phyloP scores from a whole-genome alignment of 2,797 vertebrate species.

The Micromesistius poutassou region DNA sequence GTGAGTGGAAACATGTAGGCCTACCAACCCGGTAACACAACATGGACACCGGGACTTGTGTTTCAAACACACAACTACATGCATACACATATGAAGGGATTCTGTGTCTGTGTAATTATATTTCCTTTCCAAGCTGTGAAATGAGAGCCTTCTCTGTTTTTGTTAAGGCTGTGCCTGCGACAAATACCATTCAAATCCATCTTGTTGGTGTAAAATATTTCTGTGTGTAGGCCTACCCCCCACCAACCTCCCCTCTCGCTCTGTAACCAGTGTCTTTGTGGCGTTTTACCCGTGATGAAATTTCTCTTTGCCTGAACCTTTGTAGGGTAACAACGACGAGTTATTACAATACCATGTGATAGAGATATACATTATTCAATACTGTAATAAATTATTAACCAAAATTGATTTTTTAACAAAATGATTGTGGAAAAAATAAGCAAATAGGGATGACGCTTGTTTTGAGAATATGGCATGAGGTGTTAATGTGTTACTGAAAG shows the following conservation, averaged over 20 bases:
- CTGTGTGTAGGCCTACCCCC: slow-evolving; percentile 39
- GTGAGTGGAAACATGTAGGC: slow-evolving; percentile 9
- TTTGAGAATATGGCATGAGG: slow-evolving; percentile 74
- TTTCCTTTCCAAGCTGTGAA: slow-evolving; percentile 48
- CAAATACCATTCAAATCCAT: slow-evolving; percentile 34
- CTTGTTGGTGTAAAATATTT: slow-evolving; percentile 50
- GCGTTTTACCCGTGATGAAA: slow-evolving; percentile 65
- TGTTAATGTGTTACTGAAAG: slow-evolving; percentile 70
- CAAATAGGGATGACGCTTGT: slow-evolving; percentile 44
- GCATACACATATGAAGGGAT: slow-evolving; percentile 1
- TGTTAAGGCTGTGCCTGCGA: slow-evolving; percentile 31
- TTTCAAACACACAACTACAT: neutral
- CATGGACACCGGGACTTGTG: neutral
- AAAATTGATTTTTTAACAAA: slow-evolving; percentile 62
- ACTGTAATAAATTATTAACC: slow-evolving; percentile 68
- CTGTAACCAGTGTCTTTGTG: slow-evolving; percentile 61
- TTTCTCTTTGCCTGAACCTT: slow-evolving; percentile 72
- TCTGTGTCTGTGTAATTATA: slow-evolving; percentile 26
- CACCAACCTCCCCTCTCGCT: slow-evolving; percentile 48
- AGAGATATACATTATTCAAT: slow-evolving; percentile 68
- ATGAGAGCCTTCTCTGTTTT: slow-evolving; percentile 33
- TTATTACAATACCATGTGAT: slow-evolving; percentile 65
- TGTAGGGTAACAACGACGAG: slow-evolving; percentile 64
- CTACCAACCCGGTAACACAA: neutral
- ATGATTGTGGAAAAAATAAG: slow-evolving; percentile 41